A percentile compares a stretch with the other conserved stretches of the same genome.
Conservation (phyloP, 2,888 invertebrate species). For the Polyploca ridens region DNA sequence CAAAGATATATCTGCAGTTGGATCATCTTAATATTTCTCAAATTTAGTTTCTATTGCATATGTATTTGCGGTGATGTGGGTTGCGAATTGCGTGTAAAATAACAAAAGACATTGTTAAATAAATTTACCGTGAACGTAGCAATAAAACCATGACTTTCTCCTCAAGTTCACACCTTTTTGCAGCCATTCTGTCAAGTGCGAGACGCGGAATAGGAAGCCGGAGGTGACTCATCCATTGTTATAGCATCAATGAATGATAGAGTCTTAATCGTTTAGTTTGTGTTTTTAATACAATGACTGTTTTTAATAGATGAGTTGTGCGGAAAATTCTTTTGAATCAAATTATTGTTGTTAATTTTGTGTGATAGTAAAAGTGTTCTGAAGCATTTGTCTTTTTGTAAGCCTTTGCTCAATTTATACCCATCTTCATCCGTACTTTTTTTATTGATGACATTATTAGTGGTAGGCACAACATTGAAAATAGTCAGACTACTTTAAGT, state of each 20-base stretch:
- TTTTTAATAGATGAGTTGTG: background rate
- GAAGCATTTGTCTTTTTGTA: background rate
- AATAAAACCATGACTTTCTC: constrained; percentile 55
- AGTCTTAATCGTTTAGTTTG: constrained; percentile 18
- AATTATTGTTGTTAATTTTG: background rate
- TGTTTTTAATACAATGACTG: constrained; percentile 9
- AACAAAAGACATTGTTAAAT: constrained; percentile 17
- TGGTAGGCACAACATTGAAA: no score
- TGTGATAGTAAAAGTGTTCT: background rate
- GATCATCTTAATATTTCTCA: background rate
- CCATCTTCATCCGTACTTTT: background rate
- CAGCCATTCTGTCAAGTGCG: constrained; percentile 40
- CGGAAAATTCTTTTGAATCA: background rate
- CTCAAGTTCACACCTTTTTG: constrained; percentile 68
- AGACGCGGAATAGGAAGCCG: constrained; percentile 49
- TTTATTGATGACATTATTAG: background rate
- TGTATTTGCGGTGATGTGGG: background rate
- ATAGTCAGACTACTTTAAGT: no score
- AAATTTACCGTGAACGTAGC: constrained; percentile 28
- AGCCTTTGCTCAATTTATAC: background rate
- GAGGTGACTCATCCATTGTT: constrained; percentile 31
- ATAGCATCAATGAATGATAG: constrained; percentile 22
- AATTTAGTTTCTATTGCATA: background rate
- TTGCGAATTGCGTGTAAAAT: background rate
- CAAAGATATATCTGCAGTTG: background rate